A percentile compares a stretch with the other conserved stretches of the same genome.
Conservation (phyloP, 2,113 vertebrate genomes). For the Tragelaphus strepsiceros region DNA sequence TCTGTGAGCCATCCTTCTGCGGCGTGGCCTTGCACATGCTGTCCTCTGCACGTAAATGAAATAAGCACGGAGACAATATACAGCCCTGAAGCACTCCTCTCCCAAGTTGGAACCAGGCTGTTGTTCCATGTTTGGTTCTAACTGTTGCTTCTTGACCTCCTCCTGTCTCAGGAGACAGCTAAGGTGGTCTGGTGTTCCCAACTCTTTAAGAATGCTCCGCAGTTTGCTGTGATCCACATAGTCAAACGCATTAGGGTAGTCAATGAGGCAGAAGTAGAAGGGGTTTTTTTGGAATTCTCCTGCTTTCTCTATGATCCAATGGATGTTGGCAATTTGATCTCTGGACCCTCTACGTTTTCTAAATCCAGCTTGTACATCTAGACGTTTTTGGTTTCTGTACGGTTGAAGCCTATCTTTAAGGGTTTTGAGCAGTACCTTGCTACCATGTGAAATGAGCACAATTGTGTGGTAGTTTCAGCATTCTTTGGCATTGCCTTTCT, state of each 20-base stretch:
- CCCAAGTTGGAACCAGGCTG: not conserved
- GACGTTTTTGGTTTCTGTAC: not conserved
- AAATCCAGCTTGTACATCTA: not conserved
- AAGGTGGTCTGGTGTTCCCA: not conserved
- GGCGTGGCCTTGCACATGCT: not conserved
- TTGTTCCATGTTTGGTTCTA: not conserved
- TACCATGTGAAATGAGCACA: not conserved
- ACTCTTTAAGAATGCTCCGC: not conserved
- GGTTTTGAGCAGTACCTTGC: not conserved
- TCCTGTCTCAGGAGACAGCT: not conserved
- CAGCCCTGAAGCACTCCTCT: not conserved
- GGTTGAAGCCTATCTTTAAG: not conserved
- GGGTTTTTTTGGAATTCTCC: not conserved
- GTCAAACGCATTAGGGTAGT: not conserved
- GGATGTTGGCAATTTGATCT: not conserved
- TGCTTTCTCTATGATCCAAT: not conserved
- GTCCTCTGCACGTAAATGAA: not conserved
- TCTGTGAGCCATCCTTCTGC: not conserved
- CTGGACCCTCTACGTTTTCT: not conserved
- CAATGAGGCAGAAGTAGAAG: not conserved
- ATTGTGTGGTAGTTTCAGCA: accelerated
- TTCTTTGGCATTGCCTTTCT: not conserved
- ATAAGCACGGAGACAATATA: not conserved
- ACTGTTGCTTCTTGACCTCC: not conserved
- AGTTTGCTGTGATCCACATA: not conserved